Evolutionary conservation across 2,113 vertebrate species (phyloP), one percentile per base, ranked within the genome.

Genomic region (Rhea americana): DNA sequence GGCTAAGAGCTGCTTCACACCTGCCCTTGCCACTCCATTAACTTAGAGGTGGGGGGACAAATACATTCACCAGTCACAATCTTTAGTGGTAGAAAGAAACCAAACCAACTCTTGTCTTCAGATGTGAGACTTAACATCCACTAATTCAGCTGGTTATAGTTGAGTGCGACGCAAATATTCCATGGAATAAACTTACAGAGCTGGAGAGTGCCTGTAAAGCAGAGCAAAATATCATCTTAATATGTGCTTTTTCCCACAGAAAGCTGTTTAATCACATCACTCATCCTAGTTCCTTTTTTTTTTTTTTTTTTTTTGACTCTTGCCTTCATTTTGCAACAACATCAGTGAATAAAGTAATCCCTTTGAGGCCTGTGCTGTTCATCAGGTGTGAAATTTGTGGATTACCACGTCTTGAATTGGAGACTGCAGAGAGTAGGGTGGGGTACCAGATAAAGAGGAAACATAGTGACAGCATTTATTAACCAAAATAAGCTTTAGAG

Each of bases 151-250:
- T 10, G 20, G 55, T 39, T 82, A n/a, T 10, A 4, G 35, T 16
- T 20, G 21, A 72, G 61, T 11, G 37, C 37, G 15, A 15, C 47
- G 53, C 35, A 41, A 13, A 24, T 35, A 24, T 48, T 82, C 45
- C 41, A 13, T 19, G 71, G 85, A 81, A 83, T 39, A 19, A 59
- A 55, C 22, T 83, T 61, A 83, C 1, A 24, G 45, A 17, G 67
- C 90, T 30, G 71, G 61, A 55, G 47, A 87, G 85, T 86, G 93
- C 91, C 97, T 98, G 94, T 32, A 96, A 94, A 87, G 90, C 86
- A 97, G 75, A 94, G 63, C 61, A 95, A 75, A 96, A 91, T 32
- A 73, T 53, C 68, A 50, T 1, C 0, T 92, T 53, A 96, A 43
- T 25, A 73, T 41, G 28, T 26, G 19, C 9, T 21, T 66, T 53